These are phyloP conservation scores for Spermophilus dauricus DNA, from an alignment of 2,113 vertebrate species.

Conservation along the genomic window DNA sequence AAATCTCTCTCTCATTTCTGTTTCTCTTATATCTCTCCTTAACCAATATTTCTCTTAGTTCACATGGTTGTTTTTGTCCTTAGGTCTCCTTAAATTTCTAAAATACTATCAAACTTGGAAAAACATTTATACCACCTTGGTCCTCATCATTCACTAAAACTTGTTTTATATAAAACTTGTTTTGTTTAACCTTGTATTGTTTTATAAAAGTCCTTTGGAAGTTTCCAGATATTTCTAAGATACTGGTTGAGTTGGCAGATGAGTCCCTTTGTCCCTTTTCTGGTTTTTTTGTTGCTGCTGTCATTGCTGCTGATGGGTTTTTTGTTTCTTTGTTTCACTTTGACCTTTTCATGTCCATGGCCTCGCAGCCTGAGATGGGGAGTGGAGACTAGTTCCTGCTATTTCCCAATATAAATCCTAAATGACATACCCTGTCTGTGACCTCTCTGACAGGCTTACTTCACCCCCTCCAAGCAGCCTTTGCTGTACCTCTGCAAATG, in stretches of 20 bases:
- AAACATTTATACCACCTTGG: neutral
- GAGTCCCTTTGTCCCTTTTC: neutral
- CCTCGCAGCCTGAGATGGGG: neutral
- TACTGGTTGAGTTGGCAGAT: neutral
- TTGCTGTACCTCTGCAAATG: neutral
- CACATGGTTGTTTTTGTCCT: neutral
- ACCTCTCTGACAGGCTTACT: neutral
- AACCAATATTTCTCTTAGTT: neutral
- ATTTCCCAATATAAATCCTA: neutral
- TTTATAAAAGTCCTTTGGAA: constrained; percentile 8
- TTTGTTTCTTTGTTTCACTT: neutral
- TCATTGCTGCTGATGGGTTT: too few species aligned
- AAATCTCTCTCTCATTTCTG: neutral
- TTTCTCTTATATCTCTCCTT: neutral
- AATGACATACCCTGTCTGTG: neutral
- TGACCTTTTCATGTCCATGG: neutral
- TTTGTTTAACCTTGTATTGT: neutral
- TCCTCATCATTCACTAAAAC: neutral
- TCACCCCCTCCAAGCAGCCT: neutral
- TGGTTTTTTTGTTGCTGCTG: neutral
- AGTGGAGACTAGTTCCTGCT: neutral
- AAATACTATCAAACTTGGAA: neutral
- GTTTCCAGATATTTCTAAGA: neutral
- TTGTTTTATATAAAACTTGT: neutral
- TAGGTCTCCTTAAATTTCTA: neutral